Percentiles rank a stretch among this genome's conserved stretches.
Conservation (phyloP, 2,113 vertebrate genomes). For the Hypocryptadius cinnamomeus region DNA sequence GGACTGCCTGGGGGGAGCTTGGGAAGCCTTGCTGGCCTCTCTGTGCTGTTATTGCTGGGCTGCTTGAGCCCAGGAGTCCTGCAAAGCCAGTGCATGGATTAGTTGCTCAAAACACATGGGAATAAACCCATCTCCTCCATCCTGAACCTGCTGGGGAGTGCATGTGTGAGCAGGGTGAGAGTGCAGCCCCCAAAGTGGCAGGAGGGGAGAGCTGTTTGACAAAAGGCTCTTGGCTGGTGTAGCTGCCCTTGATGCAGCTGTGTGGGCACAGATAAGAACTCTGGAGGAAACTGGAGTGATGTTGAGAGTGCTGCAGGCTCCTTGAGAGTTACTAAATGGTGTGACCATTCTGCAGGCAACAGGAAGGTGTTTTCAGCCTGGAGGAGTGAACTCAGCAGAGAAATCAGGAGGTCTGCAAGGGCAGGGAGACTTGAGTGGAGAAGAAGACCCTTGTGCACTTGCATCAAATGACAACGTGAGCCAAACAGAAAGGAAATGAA, state of each 20-base stretch:
- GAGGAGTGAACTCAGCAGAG: not conserved
- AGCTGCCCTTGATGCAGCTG: not conserved
- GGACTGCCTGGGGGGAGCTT: not conserved
- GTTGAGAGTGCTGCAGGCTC: not conserved
- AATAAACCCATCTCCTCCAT: not conserved
- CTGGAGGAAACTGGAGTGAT: not conserved
- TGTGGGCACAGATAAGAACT: not conserved
- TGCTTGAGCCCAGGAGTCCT: not conserved
- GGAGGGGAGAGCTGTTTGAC: not conserved
- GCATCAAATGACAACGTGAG: not conserved
- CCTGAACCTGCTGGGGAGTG: not conserved
- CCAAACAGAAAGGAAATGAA: not conserved
- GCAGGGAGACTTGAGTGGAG: not conserved
- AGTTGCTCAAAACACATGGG: not conserved
- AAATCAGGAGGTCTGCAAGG: not conserved
- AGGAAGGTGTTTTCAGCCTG: not conserved
- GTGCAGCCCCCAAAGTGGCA: not conserved
- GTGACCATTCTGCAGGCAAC: not conserved
- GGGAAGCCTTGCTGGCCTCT: not conserved
- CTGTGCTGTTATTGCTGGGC: not conserved
- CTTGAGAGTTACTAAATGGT: not conserved
- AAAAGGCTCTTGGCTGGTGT: not conserved
- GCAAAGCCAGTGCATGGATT: not conserved
- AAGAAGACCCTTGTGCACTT: not conserved
- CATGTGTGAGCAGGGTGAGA: not conserved